Evolutionary conservation across 2,797 vertebrate genomes (phyloP), one percentile per base, ranked within the genome.

Genomic region (Gymnocypris eckloni): DNA sequence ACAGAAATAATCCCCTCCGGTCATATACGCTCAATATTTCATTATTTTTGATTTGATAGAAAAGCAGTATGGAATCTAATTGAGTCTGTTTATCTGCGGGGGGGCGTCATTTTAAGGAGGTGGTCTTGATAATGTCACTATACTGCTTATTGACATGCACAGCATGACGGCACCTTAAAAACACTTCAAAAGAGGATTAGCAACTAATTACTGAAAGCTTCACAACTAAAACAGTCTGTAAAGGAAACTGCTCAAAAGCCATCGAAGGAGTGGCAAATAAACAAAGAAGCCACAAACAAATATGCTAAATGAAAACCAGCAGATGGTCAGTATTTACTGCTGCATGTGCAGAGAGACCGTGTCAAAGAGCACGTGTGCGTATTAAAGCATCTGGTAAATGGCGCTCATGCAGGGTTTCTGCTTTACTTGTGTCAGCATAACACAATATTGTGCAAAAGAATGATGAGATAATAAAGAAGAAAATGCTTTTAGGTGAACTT

Each of bases 261-360:
- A 54, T 59, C 43, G 9, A 41, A 67, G 4, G 4, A 84, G 18
- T 11, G 7, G 20, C 22, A 79, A 56, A 69, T 25, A 84, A 39
- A 43, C 25, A 69, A 69, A 67, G 10, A 22, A 45, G 48, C 18
- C 15, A 20, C 61, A 70, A 69, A 84, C 20, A 22, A 69, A 67
- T 69, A 15, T 6, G 70, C 25, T 33, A 11, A 66, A 50, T 75
- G 3, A 78, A 59, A 56, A 52, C n/a, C 7, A 50, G 48, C 77
- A 86, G 69, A 81, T 80, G 84, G 41, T 33, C 41, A 1, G 18
- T 81, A 61, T 85, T 78, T 78, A 78, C 70, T 79, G 83, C 64
- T 59, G 75, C 33, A 78, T 70, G 73, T 45, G 73, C 75, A 79
- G n/a, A 59, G 75, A 79, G 25, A 52, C 22, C 61, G 12, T 43